These are phyloP conservation scores for Maniola hyperantus DNA, from an alignment of 2,888 invertebrate genomes.

Conservation along the genomic window DNA sequence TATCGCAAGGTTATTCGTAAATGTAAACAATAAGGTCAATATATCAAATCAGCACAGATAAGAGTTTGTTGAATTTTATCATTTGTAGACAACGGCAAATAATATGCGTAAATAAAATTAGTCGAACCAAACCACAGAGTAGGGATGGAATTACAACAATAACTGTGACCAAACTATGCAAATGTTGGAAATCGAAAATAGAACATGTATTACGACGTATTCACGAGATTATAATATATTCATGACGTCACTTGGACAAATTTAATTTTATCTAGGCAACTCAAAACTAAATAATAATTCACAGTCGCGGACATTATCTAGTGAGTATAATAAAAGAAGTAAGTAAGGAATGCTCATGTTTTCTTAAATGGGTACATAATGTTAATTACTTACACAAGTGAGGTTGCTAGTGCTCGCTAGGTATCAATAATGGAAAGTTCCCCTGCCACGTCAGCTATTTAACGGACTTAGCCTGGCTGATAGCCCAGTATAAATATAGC, in stretches of 20 bases:
- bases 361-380: too few species aligned
- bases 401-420: slow-evolving; percentile 1
- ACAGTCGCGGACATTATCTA: too few species aligned
- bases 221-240: neutral
- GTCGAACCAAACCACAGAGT: neutral
- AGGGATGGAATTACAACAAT: too few species aligned
- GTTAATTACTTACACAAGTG: neutral
- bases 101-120: neutral
- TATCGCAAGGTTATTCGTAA: neutral
- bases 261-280: neutral
- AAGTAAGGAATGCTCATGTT: too few species aligned
- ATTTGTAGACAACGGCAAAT: slow-evolving; percentile 7
- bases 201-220: neutral
- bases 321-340: too few species aligned
- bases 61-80: slow-evolving; percentile 1
- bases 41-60: slow-evolving; percentile 6
- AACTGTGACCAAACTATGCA: too few species aligned
- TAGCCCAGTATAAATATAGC: slow-evolving; percentile 21
- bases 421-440: slow-evolving; percentile 20
- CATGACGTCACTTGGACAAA: neutral
- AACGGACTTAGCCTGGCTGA: slow-evolving; percentile 30
- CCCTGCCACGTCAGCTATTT: slow-evolving; percentile 26
- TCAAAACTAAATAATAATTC: neutral
- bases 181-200: slow-evolving; percentile 8
- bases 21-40: slow-evolving; percentile 11